Percentiles rank a stretch among this genome's conserved stretches.
Conservation (phyloP, 2,113 vertebrate species). For the Halichoeres trimaculatus region DNA sequence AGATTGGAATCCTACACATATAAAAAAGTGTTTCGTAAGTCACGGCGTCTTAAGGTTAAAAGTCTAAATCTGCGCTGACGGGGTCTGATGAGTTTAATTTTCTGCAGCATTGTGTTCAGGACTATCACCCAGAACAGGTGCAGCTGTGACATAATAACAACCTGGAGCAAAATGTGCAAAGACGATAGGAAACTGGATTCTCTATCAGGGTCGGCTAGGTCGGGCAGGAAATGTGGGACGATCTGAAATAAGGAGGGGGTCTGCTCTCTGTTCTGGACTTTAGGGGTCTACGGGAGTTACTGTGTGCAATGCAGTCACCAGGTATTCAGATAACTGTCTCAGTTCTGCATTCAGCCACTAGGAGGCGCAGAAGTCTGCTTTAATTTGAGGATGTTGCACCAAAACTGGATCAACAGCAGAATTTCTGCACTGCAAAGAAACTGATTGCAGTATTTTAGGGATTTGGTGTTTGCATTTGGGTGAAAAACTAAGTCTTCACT, state of each 20-base stretch:
- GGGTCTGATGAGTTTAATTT: too few relatives aligned
- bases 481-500: too few relatives aligned
- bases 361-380: constrained; percentile 4
- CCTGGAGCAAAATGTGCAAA: not conserved
- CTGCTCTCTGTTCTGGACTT: not conserved
- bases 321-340: constrained; percentile 28
- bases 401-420: too few relatives aligned
- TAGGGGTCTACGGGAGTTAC: constrained; percentile 28
- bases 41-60: not conserved
- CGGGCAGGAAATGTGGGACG: not conserved
- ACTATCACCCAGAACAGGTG: not conserved
- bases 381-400: too few relatives aligned
- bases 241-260: not conserved
- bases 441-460: not conserved
- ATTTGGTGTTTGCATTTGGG: too few relatives aligned
- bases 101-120: too few relatives aligned
- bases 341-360: not conserved
- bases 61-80: not conserved
- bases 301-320: constrained; percentile 42
- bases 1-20: not conserved
- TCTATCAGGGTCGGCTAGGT: constrained; percentile 20
- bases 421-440: not conserved
- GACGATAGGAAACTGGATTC: constrained; percentile 4
- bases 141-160: not conserved
- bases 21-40: not conserved